These are phyloP conservation scores for Acipenser oxyrinchus DNA, from an alignment of 2,797 vertebrate genomes.

Conservation along the genomic window DNA sequence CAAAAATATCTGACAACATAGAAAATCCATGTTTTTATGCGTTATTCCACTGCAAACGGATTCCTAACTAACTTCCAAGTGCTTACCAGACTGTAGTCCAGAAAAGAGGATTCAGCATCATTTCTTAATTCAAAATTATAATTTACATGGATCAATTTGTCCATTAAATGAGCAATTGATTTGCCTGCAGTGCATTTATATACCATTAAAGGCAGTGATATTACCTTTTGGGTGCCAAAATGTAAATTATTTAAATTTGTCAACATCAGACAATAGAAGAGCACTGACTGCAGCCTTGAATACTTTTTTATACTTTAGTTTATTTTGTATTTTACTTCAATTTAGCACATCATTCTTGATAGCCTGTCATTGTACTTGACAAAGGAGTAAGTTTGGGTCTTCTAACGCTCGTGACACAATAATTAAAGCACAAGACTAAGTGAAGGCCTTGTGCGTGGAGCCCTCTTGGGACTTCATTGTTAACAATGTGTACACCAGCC, in stretches of 20 bases:
- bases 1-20: no score
- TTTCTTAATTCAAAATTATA: conserved; percentile 42
- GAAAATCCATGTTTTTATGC: no score
- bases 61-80: no score
- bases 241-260: conserved; percentile 24
- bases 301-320: background rate
- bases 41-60: no score
- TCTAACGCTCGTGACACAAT: conserved; percentile 34
- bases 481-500: conserved; percentile 45
- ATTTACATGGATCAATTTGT: conserved; percentile 59
- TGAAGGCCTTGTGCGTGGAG: conserved; percentile 17
- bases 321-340: background rate
- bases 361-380: background rate
- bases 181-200: conserved; percentile 32
- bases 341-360: background rate
- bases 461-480: conserved; percentile 50
- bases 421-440: conserved; percentile 37
- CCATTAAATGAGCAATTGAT: conserved; percentile 35
- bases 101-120: conserved; percentile 57
- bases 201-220: conserved; percentile 4
- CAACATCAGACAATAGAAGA: conserved; percentile 21
- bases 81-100: conserved; percentile 5
- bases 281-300: no score
- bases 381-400: conserved; percentile 3
- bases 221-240: conserved; percentile 16